A percentile compares a stretch with the other conserved stretches of the same genome.
phyloP scores from a whole-genome alignment of 2,797 vertebrate species.

The Cryptoprocta ferox region DNA sequence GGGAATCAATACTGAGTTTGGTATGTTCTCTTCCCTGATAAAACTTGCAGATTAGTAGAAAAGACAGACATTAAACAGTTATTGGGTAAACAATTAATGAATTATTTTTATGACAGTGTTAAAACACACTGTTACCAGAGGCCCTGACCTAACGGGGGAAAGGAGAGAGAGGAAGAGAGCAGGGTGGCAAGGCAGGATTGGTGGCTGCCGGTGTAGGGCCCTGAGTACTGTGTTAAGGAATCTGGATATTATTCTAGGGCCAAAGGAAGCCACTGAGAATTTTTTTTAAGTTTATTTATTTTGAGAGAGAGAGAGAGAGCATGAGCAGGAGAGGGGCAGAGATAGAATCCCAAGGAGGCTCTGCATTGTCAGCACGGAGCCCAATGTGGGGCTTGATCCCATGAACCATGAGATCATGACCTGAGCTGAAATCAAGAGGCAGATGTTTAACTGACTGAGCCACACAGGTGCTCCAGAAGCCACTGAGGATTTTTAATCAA shows the following conservation, averaged over 20 bases:
- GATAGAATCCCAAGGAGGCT: too few relatives aligned
- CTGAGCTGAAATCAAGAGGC: too few relatives aligned
- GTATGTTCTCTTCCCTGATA: neutral
- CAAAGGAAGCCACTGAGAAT: neutral
- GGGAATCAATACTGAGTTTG: neutral
- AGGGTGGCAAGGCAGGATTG: neutral
- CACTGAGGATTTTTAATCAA: neutral
- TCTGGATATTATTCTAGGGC: neutral
- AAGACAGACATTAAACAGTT: neutral
- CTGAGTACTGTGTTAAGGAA: neutral
- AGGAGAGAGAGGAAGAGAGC: neutral
- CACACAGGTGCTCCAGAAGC: neutral
- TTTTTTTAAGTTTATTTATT: too few relatives aligned
- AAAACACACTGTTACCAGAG: neutral
- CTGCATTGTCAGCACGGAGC: too few relatives aligned
- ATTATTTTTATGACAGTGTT: neutral
- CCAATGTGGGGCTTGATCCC: too few relatives aligned
- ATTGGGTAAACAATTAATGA: neutral
- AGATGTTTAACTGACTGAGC: too few relatives aligned
- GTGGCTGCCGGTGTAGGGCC: too few relatives aligned
- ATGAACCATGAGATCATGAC: too few relatives aligned
- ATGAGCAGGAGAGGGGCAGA: too few relatives aligned
- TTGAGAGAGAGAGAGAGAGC: too few relatives aligned
- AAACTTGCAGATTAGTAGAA: neutral
- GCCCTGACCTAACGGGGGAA: neutral